Conservation (phyloP, 2,888 invertebrate genomes). For the Stenodema calcarata region DNA sequence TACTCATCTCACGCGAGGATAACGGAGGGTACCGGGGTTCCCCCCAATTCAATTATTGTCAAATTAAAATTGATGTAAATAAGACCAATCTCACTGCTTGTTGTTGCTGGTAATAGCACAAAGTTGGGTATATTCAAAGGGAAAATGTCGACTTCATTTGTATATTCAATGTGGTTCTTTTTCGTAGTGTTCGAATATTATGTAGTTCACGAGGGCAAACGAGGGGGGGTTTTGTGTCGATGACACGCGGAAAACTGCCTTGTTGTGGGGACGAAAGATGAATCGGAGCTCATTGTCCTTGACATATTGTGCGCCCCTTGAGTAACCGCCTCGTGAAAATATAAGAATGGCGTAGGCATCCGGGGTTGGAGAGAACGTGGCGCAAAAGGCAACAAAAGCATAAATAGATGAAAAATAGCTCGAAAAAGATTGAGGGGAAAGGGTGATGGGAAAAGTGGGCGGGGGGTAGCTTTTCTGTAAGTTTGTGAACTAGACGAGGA, state of each 20-base stretch:
- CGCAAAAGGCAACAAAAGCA: not conserved
- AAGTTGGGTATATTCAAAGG: too few species aligned
- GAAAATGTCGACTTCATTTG: too few species aligned
- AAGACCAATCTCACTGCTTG: too few species aligned
- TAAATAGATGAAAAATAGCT: conserved; percentile 16
- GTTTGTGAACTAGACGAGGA: not conserved
- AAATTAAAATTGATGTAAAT: too few species aligned
- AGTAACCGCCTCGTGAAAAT: not conserved
- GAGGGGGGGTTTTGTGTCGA: not conserved
- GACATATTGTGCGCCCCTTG: not conserved
- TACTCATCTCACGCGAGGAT: too few species aligned
- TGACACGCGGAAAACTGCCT: not conserved
- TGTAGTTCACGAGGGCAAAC: not conserved
- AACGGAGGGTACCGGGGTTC: too few species aligned
- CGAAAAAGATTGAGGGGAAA: not conserved
- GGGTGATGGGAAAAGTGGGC: not conserved
- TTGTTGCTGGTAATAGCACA: too few species aligned
- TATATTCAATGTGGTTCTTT: too few species aligned
- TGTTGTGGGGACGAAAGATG: not conserved
- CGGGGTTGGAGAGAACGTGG: not conserved
- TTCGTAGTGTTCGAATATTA: not conserved
- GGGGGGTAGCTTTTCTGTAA: not conserved
- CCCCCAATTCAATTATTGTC: too few species aligned
- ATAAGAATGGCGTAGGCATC: not conserved
- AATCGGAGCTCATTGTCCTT: not conserved